Evolutionary conservation across 2,113 vertebrate genomes (phyloP), one percentile per base, ranked within the genome.

Genomic region (Merops nubicus): DNA sequence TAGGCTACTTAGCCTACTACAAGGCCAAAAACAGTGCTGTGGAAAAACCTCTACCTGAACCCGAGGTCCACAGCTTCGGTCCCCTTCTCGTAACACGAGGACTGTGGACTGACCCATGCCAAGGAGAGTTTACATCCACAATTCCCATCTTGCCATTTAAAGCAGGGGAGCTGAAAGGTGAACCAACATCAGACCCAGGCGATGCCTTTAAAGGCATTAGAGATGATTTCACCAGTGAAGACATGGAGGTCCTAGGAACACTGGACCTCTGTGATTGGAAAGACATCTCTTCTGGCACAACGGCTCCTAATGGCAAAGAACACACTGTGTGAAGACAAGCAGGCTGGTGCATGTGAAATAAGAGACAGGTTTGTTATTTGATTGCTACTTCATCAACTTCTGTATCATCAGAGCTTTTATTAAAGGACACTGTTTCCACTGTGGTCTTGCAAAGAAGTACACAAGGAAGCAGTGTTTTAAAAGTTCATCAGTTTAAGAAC

Each of bases 31-130:
- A 26, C 19, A 72, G 56, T 14, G 29, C 40, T 54, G 34, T 18
- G 65, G 29, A 75, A 91, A 2, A 83, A 64, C 16, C 94, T 53
- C 92, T 90, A 99, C 99, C 99, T 94, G 99, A 98, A 89, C 97
- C 89, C 1, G 98, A 98, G 2, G 99, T 99, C 99, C 99, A 99
- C 36, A 99, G 98, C 91, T 99, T 99, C 38, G 98, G 99, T 8
- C 92, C 98, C 95, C 99, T 98, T 95, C 98, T 98, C 80, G 95
- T 95, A 33, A 99, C 15, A 13, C 98, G 98, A 31, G 99, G 98
- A 95, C 98, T 99, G 63, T 98, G 99, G 17, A 98, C 95, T 3
- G 98, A 96, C 47, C 98, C 98, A 34, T 97, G 97, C 98, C 98
- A 98, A 16, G 99, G 98, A 11, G 98, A 98, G 33, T 85, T 97